Percentiles rank a stretch among this genome's conserved stretches.
Evolutionary conservation across 92 coral and sea anemone species (phyloP).

Genomic region (Zoanthus solanderi): DNA sequence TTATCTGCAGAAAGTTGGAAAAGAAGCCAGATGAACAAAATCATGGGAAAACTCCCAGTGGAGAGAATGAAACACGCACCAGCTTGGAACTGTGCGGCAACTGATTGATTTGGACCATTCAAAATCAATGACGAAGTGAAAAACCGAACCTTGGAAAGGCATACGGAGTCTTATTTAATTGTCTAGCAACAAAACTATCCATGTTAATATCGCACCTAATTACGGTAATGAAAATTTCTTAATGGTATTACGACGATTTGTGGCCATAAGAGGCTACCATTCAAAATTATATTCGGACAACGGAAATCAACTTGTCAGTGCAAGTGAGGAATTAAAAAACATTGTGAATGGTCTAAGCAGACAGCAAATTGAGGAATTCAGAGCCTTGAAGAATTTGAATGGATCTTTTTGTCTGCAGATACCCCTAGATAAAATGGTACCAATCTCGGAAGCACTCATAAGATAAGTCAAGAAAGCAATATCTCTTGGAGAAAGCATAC

Average conservation of each 20-base stretch:
- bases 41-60: slow-evolving; percentile 37
- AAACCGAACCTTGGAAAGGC: slow-evolving; percentile 39
- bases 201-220: slow-evolving; percentile 47
- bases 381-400: slow-evolving; percentile 11
- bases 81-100: slow-evolving; percentile 34
- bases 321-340: neutral
- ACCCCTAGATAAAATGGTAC: slow-evolving; percentile 64
- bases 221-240: slow-evolving; percentile 55
- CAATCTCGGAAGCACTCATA: slow-evolving; percentile 45
- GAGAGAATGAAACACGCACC: slow-evolving; percentile 49
- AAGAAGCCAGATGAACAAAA: slow-evolving; percentile 13
- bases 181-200: slow-evolving; percentile 51
- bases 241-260: slow-evolving; percentile 54
- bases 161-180: slow-evolving; percentile 51
- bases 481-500: slow-evolving; percentile 13
- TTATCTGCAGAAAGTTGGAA: neutral
- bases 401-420: slow-evolving; percentile 56
- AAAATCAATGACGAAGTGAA: slow-evolving; percentile 42
- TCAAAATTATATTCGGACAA: neutral
- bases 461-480: slow-evolving; percentile 45
- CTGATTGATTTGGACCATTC: neutral
- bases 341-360: neutral
- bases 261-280: slow-evolving; percentile 48
- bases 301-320: slow-evolving; percentile 25
- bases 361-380: neutral